These are phyloP conservation scores for Gymnothorax javanicus DNA, from an alignment of 2,797 vertebrate species.

Conservation along the genomic window DNA sequence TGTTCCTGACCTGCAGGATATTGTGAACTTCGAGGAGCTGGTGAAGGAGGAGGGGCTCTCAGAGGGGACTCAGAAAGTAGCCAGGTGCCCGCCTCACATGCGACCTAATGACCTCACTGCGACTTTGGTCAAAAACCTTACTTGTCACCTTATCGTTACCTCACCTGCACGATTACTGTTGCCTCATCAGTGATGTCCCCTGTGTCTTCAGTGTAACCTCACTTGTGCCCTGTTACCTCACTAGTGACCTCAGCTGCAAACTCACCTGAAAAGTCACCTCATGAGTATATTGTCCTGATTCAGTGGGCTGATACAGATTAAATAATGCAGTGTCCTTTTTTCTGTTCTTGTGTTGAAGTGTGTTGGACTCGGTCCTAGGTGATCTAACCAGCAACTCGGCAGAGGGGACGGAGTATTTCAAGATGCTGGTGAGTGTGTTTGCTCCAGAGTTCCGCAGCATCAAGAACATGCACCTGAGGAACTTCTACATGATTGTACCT, in stretches of 20 bases:
- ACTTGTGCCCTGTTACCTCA: not conserved
- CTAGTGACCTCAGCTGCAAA: not conserved
- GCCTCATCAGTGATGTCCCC: too few relatives aligned
- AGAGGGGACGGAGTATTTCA: constrained; percentile 97
- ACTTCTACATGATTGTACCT: constrained; percentile 98
- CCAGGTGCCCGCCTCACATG: constrained; percentile 72
- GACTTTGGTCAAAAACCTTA: too few relatives aligned
- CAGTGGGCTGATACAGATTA: not conserved
- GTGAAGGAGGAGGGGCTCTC: constrained; percentile 95
- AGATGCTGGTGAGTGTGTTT: constrained; percentile 96
- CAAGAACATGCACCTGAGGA: constrained; percentile 96
- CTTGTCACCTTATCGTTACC: too few relatives aligned
- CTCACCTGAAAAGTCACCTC: not conserved
- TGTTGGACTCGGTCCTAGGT: constrained; percentile 86
- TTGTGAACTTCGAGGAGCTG: constrained; percentile 97
- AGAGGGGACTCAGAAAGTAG: constrained; percentile 90
- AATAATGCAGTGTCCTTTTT: not conserved
- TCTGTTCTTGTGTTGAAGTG: constrained; percentile 50
- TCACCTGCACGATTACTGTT: too few relatives aligned
- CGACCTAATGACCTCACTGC: not conserved
- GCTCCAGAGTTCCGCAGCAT: constrained; percentile 92
- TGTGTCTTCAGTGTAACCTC: not conserved
- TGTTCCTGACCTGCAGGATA: constrained; percentile 97
- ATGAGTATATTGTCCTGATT: not conserved
- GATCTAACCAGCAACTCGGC: constrained; percentile 95